These are phyloP conservation scores for Brachyptera risi DNA, from an alignment of 2,888 invertebrate genomes.

Conservation along the genomic window DNA sequence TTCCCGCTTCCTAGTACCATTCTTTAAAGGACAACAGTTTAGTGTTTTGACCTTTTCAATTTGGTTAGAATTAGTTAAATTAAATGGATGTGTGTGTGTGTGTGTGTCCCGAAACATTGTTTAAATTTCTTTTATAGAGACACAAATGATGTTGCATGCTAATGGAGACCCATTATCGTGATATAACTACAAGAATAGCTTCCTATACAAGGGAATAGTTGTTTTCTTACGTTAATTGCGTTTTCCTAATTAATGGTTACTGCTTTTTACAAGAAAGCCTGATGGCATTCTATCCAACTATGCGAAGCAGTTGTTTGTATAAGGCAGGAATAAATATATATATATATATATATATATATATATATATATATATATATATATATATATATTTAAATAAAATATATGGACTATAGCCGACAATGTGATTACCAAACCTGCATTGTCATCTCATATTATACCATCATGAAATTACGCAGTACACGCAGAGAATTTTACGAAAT, in stretches of 20 bases:
- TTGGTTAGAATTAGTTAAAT: not conserved
- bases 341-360: too few relatives aligned
- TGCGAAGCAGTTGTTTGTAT: not conserved
- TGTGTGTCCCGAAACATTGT: too few relatives aligned
- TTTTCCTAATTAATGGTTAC: not conserved
- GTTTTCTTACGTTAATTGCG: constrained; percentile 7
- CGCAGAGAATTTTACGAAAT: too few relatives aligned
- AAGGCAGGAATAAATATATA: too few relatives aligned
- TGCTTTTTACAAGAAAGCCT: not conserved
- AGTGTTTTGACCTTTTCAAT: not conserved
- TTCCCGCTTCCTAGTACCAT: too few relatives aligned
- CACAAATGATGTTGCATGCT: constrained; percentile 19
- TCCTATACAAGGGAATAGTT: not conserved
- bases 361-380: too few relatives aligned
- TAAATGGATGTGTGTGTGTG: not conserved
- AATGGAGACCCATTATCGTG: not conserved
- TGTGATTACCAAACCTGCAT: too few relatives aligned
- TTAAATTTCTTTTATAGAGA: not conserved
- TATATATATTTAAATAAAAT: too few relatives aligned
- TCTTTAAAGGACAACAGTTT: not conserved
- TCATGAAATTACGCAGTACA: too few relatives aligned
- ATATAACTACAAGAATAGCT: not conserved
- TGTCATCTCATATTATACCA: too few relatives aligned
- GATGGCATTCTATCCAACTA: too few relatives aligned
- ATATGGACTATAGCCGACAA: too few relatives aligned